Base-by-base conservation (phyloP, 1,140 invertebrate species). In the Adelges cooleyi region DNA sequence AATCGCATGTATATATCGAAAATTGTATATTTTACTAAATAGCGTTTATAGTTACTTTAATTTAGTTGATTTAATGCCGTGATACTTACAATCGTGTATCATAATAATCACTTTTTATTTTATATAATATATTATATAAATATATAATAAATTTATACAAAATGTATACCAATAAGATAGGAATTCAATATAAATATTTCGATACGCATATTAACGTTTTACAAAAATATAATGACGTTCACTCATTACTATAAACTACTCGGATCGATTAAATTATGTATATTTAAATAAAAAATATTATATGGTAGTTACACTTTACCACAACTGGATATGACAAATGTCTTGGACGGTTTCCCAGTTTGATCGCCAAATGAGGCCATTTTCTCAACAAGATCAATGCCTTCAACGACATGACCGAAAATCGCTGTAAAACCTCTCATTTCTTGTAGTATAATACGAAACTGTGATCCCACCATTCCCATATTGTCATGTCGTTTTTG, bases 341-440 rank as follows among this genome's bases (percentile, higher is more conserved):
- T 82, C 75, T 85, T 85, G 33, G 82, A 84, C 22, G 87, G 86
- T 73, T 87, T 87, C 40, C 87, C 87, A 42, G 83, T 81, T 56
- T 83, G 81, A 74, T 89, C 86, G 56, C 86, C 86, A 67, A 80
- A 84, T 65, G 84, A 83, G 49, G 86, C 86, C 69, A 90, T 86
- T 71, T 84, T 86, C 71, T 90, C 87, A 23, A 90, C 82, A 36
- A 90, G 75, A 70, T 89, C 87, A 29, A 91, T 77, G 1, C 88
- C 88, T 70, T 89, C 86, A 49, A 89, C 80, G 5, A 91, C 86
- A 72, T 84, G 84, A 5, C 84, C 88, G 71, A 91, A 90, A 65
- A 91, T 90, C 11, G 83, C 87, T 1, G 87, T 89, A 74, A 90
- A 90, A 15, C 84, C 84, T 56, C 84, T 79, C 84, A 87, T 88